Evolutionary conservation across 1,140 invertebrate genomes (phyloP).

Genomic region (Sipha flava): DNA sequence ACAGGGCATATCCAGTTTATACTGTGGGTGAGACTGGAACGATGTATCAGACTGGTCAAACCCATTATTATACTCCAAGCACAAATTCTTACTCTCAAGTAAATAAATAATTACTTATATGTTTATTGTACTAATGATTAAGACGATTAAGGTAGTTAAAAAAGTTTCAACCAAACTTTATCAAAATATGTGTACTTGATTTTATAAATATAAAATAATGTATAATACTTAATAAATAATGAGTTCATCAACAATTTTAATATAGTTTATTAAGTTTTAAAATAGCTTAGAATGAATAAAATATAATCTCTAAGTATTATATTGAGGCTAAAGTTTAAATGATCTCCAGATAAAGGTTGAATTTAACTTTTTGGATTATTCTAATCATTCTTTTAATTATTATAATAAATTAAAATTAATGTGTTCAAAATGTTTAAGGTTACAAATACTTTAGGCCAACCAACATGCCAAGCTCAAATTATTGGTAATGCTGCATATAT

Average conservation of each 20-base stretch:
- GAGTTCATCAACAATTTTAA: too few species aligned
- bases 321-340: too few species aligned
- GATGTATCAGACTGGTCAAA: conserved; percentile 59
- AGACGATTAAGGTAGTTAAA: too few species aligned
- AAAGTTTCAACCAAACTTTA: too few species aligned
- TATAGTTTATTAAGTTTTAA: too few species aligned
- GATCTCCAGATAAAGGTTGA: too few species aligned
- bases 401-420: background rate
- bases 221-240: too few species aligned
- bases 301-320: too few species aligned
- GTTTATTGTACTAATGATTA: background rate
- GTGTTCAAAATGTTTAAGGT: conserved; percentile 41
- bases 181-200: too few species aligned
- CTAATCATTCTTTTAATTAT: background rate
- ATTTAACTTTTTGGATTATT: background rate
- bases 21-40: conserved; percentile 65
- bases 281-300: too few species aligned
- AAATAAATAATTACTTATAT: background rate
- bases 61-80: conserved; percentile 54
- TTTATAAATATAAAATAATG: too few species aligned
- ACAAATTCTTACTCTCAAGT: conserved; percentile 29
- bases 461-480: conserved; percentile 50
- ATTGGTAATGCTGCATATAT: conserved; percentile 52
- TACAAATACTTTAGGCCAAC: conserved; percentile 33
- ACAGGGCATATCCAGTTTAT: conserved; percentile 74